phyloP scores from a whole-genome alignment of 2,797 vertebrate genomes.

The Pseudomugil tenellus region DNA sequence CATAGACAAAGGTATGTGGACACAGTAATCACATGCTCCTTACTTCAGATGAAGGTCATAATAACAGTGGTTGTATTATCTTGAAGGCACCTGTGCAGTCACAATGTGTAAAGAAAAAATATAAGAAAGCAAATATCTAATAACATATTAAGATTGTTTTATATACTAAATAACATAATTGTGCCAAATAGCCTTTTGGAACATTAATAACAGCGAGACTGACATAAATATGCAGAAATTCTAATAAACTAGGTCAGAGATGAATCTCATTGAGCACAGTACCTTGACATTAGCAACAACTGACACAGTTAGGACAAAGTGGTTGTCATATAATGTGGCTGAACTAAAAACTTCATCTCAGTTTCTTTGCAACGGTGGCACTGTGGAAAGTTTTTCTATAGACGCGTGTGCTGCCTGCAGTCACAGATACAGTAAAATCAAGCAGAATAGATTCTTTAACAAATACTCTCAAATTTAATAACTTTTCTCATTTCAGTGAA shows the following conservation, averaged over 20 bases:
- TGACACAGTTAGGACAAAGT: constrained; percentile 19
- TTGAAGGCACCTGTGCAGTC: not conserved
- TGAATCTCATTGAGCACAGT: constrained; percentile 10
- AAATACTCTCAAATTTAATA: too few species aligned
- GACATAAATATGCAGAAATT: not conserved
- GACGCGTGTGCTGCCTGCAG: not conserved
- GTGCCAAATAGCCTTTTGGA: not conserved
- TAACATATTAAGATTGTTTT: not conserved
- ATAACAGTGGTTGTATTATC: not conserved
- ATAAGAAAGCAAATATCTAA: not conserved
- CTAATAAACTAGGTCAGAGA: constrained; percentile 11
- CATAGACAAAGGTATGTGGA: not conserved
- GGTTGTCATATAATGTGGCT: constrained; percentile 1
- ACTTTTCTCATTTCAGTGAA: too few species aligned
- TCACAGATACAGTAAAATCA: too few species aligned
- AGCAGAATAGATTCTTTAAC: too few species aligned
- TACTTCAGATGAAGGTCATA: not conserved
- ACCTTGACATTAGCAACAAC: not conserved
- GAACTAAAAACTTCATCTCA: not conserved
- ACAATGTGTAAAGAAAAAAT: not conserved
- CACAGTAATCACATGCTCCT: not conserved
- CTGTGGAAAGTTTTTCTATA: not conserved
- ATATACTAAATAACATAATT: not conserved
- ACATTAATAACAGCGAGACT: not conserved
- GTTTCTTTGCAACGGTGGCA: not conserved